Evolutionary conservation across 2,113 vertebrate genomes (phyloP), one percentile per base, ranked within the genome.

Genomic region (Merops nubicus): DNA sequence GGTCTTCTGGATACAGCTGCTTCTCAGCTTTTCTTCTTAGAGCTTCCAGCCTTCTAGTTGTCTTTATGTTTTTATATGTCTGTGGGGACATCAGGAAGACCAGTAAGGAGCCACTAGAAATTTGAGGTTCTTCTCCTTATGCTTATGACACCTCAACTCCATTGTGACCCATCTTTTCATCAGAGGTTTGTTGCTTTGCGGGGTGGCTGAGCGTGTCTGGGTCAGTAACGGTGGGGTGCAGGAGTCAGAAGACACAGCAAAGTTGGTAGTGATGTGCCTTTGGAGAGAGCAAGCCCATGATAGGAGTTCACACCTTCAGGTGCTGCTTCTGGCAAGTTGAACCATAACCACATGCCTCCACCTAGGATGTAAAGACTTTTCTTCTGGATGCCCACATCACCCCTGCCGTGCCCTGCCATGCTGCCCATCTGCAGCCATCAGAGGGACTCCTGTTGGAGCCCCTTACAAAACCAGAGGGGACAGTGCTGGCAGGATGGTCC

Each of bases 161-260:
- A n/a, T 25, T 80, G 36, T 23, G 34, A 28, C 42, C 15, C 25
- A 5, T 40, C 45, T 74, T 63, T 38, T 75, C n/a, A 36, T 74
- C 40, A n/a, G 40, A 42, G n/a, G 4, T 15, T 63, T 75, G 18
- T 51, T 74, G 65, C 42, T 67, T 26, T 43, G 36, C 5, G 7
- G 9, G 14, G 25, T 54, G 62, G 48, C 29, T 34, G 38, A 63
- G 38, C 1, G 0, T 33, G 45, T 33, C 56, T 0, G 0, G 38
- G 74, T 21, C 53, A 60, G 11, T 15, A 29, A 7, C 7, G 48
- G 8, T 68, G 38, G 34, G 4, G 2, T 29, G 62, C 62, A 74
- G 64, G 70, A 72, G 53, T 69, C 48, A 14, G 48, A 68, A 69
- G 81, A 34, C 12, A 4, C 1, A 15, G 45, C 20, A 12, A 62